phyloP scores from a whole-genome alignment of 2,113 vertebrate species.

The Ursus arctos region DNA sequence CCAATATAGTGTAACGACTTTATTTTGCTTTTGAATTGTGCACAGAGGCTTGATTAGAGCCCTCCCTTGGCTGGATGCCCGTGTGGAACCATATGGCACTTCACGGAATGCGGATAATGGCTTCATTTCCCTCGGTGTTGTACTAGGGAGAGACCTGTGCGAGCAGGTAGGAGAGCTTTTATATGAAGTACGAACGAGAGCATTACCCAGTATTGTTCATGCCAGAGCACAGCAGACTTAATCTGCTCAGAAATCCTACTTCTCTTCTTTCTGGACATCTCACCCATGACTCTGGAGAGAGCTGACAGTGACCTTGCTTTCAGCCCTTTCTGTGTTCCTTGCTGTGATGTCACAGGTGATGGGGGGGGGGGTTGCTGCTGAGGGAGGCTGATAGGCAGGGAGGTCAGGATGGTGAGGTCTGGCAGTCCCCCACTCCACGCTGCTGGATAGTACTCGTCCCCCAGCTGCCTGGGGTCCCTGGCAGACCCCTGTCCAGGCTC shows the following conservation, averaged over 20 bases:
- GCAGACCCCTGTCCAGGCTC: neutral
- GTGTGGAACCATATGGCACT: neutral
- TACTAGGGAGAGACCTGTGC: constrained; percentile 57
- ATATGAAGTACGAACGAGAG: neutral
- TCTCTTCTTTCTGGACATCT: neutral
- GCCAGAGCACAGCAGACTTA: neutral
- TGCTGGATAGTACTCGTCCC: accelerated
- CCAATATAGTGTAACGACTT: neutral
- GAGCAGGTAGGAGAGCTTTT: constrained; percentile 54
- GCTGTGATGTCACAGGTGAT: neutral
- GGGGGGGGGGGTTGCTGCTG: neutral
- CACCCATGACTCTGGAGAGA: neutral
- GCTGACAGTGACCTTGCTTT: neutral
- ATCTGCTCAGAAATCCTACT: neutral
- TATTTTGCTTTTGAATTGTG: constrained; percentile 17
- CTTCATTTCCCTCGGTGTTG: constrained; percentile 35
- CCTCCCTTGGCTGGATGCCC: constrained; percentile 68
- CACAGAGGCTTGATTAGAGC: constrained; percentile 31
- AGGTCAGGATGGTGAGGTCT: accelerated
- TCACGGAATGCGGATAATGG: constrained; percentile 64
- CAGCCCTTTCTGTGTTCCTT: neutral
- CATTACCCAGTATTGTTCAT: neutral
- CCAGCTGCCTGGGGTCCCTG: neutral
- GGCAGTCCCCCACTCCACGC: neutral
- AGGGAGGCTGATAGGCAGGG: neutral